phyloP scores from a whole-genome alignment of 2,797 vertebrate species.

The Mus spretus region DNA sequence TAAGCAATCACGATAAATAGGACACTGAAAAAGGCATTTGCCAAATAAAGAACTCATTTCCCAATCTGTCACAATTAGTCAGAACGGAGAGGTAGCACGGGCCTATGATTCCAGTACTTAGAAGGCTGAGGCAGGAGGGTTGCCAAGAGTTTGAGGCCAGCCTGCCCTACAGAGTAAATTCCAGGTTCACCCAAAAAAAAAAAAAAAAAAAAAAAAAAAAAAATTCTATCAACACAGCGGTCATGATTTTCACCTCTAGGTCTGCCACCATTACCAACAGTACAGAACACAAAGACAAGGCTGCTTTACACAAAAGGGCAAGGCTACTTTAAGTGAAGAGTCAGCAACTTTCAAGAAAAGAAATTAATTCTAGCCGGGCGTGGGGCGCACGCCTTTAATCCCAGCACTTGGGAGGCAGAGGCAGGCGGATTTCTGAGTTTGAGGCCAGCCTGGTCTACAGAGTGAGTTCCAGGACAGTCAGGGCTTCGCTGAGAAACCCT shows the following conservation, averaged over 20 bases:
- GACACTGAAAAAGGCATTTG: neutral
- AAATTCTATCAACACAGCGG: neutral
- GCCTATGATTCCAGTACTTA: neutral
- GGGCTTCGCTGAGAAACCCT: too few relatives aligned
- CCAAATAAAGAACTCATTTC: neutral
- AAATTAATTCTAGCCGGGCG: neutral
- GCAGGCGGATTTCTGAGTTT: too few relatives aligned
- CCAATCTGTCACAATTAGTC: neutral
- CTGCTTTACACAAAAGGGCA: neutral
- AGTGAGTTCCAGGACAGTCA: too few relatives aligned
- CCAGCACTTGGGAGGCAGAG: too few relatives aligned
- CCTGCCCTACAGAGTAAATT: neutral
- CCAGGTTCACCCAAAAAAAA: too few relatives aligned
- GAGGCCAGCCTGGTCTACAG: too few relatives aligned
- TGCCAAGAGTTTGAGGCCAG: neutral
- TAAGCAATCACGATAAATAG: neutral
- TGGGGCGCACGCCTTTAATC: too few relatives aligned
- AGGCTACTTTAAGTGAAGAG: neutral
- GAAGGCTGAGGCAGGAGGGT: neutral
- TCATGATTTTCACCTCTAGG: slow-evolving; percentile 57
- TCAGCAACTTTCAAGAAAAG: neutral
- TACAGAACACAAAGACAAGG: neutral
- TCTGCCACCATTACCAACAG: neutral
- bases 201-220: too few relatives aligned
- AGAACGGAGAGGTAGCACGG: neutral